Base-by-base conservation (phyloP, 2,797 vertebrate genomes). In the Sitta carolinensis region DNA sequence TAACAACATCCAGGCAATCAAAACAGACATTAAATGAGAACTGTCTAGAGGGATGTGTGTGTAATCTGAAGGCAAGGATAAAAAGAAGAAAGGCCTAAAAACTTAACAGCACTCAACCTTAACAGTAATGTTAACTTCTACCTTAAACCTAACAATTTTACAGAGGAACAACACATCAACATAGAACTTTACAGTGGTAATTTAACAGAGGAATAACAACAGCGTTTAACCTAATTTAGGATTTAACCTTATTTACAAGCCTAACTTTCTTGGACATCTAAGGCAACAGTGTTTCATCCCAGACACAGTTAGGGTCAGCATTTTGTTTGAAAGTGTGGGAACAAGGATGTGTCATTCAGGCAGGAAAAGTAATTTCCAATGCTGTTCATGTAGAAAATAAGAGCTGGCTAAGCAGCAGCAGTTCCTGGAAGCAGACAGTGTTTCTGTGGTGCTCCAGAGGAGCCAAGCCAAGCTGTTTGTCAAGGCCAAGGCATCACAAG, bases 311-410 rank as follows among this genome's bases (percentile, higher is more conserved):
- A 34, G 7, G 12, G 27, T 18, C 2, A 0, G 32, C 18, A 5
- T 22, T 38, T 36, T 5, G 5, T 50, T 42, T 55, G 42, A 26
- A 66, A 74, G 22, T 18, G 32, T 36, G 36, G 15, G 27, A 32
- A 18, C 4, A 13, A 36, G 6, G 7, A 26, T 16, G 10, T 19
- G 4, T 16, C 1, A 3, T 42, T 64, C 0, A 0, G 34, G 26
- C 32, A 10, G 10, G 36, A 36, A 75, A 36, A 58, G 22, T 22
- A 18, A 36, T 32, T 75, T 43, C 52, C 70, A 58, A 36, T 26
- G 70, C 61, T 36, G 32, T 27, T 67, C 12, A 8, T 12, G 20
- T 19, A 42, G 34, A 36, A 36, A 66, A 32, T 43, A 57, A 34
- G 52, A 25, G 26, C 26, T 59, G 0, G 0, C 16, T 43, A 16